Base-by-base conservation (phyloP, 2,113 vertebrate genomes). In the Solenodon paradoxus region DNA sequence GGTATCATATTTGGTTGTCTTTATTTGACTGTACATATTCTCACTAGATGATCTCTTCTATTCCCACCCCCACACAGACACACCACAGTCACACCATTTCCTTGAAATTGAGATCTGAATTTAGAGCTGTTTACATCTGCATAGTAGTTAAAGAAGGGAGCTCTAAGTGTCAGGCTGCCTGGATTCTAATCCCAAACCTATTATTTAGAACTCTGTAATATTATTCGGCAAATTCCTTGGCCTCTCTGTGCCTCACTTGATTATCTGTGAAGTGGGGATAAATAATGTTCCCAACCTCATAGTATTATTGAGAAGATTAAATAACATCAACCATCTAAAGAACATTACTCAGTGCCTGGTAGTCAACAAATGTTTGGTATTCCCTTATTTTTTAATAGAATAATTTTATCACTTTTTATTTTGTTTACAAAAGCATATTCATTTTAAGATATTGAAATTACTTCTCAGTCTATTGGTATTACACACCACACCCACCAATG, bases 271-370 rank as follows among this genome's bases (percentile, higher is more conserved):
- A 93, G 71, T 64, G 10, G 28, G 20, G 5, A 85, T 59, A n/a
- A 92, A 85, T 88, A 59, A 88, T 81, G 20, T 92, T 57, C n/a
- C n/a, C 22, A 94, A 90, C 4, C 59, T 93, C 47, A 45, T 19
- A 92, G 64, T 28, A 87, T 69, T 75, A n/a, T 42, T 84, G 49
- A 12, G 22, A 80, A 45, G 11, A 71, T n/a, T 85, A 79, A 93
- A 78, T 47, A 90, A 75, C 7, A 84, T 51, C 80, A 64, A 59
- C 9, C n/a, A 80, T 35, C 5, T 9, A 92, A 94, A 49, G 32
- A 53, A 4, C 1, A 28, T 79, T 88, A 87, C 30, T 84, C 82
- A 80, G 20, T 55, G 30, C 12, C 64, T 95, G 57, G 15, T 38
- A 13, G 28, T 89, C 78, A 84, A 61, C 91, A 92, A 91, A 81